Evolutionary conservation across 2,888 invertebrate species (phyloP).

Genomic region (Amphiduros pacificus): DNA sequence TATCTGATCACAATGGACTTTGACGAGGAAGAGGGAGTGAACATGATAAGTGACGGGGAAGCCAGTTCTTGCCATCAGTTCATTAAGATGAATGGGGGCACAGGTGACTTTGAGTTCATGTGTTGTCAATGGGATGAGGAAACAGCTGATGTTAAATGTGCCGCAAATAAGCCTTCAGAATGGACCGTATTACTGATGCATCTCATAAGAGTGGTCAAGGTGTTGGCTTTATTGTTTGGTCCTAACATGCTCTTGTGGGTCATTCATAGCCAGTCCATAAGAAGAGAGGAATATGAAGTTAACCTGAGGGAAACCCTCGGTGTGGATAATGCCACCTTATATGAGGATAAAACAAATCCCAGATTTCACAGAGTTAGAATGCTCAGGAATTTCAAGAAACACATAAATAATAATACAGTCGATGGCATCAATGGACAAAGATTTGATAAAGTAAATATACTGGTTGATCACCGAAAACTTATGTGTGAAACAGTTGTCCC

Average conservation of each 20-base stretch:
- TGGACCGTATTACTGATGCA: constrained; percentile 48
- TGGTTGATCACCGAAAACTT: constrained; percentile 27
- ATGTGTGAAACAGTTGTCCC: constrained; percentile 31
- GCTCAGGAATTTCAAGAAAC: constrained; percentile 25
- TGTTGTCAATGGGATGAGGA: constrained; percentile 39
- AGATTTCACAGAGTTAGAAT: constrained; percentile 27
- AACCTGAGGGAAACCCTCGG: constrained; percentile 19
- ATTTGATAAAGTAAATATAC: constrained; percentile 28
- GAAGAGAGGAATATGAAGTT: constrained; percentile 49
- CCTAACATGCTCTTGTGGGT: constrained; percentile 45
- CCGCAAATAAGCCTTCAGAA: constrained; percentile 37
- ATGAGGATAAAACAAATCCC: constrained; percentile 24
- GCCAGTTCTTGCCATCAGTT: constrained; percentile 42
- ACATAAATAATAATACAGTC: constrained; percentile 28
- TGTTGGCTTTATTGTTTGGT: constrained; percentile 47
- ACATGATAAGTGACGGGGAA: constrained; percentile 2
- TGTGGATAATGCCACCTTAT: constrained; percentile 2
- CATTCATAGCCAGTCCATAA: constrained; percentile 47
- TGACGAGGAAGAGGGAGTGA: neutral
- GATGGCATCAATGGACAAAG: constrained; percentile 28
- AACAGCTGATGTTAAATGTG: constrained; percentile 33
- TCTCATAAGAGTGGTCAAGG: constrained; percentile 44
- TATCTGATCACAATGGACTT: constrained; percentile 38
- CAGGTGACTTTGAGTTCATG: constrained; percentile 41
- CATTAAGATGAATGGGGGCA: constrained; percentile 33